Evolutionary conservation across 1,140 invertebrate species (phyloP), one percentile per base, ranked within the genome.

Genomic region (Procambarus clarkii): DNA sequence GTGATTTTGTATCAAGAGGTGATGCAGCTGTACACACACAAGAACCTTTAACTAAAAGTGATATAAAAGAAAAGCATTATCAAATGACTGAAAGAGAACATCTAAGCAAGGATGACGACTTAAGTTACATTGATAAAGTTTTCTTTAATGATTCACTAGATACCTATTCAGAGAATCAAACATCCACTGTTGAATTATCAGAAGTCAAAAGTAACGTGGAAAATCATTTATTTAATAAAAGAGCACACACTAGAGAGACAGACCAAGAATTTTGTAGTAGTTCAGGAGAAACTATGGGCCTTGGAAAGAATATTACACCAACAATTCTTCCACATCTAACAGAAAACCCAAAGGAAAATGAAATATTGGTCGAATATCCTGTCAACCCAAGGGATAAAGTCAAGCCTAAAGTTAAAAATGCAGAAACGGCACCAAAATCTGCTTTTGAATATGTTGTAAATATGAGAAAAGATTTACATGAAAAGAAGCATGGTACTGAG

Each of bases 401-500:
- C 18, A 69, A 60, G 46, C 46, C 54, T 80, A 84, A 76, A n/a
- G 15, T n/a, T 74, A 45, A 24, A 11, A 34, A 15, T 74, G 46
- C n/a, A 76, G 24, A 80, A 90, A 21, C 80, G n/a, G 0, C 71
- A 5, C 86, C n/a, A 54, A 58, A 74, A 50, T 92, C 77, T 76
- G 92, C 92, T 45, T 93, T 48, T 69, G 82, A 89, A 18, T 93
- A 86, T 91, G 83, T 90, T 60, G 24, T 92, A 3, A 90, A 92
- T 77, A 78, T 78, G 88, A 78, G 86, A 83, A 77, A 76, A 86
- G 83, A 93, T 76, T 74, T 60, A 64, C 71, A 90, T 18, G 21
- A 58, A 9, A 18, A 69, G 48, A 15, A 74, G 45, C 58, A 82
- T 74, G 64, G n/a, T 50, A 21, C 89, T 24, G 13, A 34, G 77